Percentiles rank a stretch among this genome's conserved stretches.
Conservation (phyloP, 2,888 invertebrate species). For the Archips crataeganus region DNA sequence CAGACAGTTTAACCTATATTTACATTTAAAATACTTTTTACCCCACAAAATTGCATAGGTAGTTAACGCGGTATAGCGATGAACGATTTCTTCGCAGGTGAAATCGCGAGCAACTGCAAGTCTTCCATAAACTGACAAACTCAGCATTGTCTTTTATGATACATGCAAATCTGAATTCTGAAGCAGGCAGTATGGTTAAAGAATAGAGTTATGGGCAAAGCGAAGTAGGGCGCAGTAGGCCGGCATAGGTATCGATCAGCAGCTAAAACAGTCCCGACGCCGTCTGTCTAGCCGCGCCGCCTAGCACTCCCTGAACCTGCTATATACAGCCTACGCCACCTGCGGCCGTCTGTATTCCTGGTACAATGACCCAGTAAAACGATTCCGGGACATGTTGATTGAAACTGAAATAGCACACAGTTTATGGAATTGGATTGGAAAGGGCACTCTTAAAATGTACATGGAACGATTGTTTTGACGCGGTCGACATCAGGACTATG, state of each 20-base stretch:
- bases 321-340: slow-evolving; percentile 67
- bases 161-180: slow-evolving; percentile 61
- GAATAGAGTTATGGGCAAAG: slow-evolving; percentile 70
- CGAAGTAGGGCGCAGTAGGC: slow-evolving; percentile 77
- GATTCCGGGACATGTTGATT: slow-evolving; percentile 68
- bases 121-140: slow-evolving; percentile 4
- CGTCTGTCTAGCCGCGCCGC: slow-evolving; percentile 71
- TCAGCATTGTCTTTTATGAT: slow-evolving; percentile 48
- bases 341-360: slow-evolving; percentile 63
- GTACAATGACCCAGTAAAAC: slow-evolving; percentile 77
- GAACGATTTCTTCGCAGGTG: too few relatives aligned
- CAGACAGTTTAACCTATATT: too few relatives aligned
- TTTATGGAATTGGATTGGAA: slow-evolving; percentile 64
- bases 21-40: too few relatives aligned
- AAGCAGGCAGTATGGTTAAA: slow-evolving; percentile 59
- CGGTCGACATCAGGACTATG: neutral
- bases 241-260: slow-evolving; percentile 77
- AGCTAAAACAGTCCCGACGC: slow-evolving; percentile 74
- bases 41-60: too few relatives aligned
- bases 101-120: too few relatives aligned
- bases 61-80: too few relatives aligned
- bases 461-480: slow-evolving; percentile 13
- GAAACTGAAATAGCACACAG: slow-evolving; percentile 64
- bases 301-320: slow-evolving; percentile 58
- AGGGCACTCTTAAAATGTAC: slow-evolving; percentile 45